phyloP scores from a whole-genome alignment of 2,113 vertebrate species.

The Lophochroa leadbeateri region DNA sequence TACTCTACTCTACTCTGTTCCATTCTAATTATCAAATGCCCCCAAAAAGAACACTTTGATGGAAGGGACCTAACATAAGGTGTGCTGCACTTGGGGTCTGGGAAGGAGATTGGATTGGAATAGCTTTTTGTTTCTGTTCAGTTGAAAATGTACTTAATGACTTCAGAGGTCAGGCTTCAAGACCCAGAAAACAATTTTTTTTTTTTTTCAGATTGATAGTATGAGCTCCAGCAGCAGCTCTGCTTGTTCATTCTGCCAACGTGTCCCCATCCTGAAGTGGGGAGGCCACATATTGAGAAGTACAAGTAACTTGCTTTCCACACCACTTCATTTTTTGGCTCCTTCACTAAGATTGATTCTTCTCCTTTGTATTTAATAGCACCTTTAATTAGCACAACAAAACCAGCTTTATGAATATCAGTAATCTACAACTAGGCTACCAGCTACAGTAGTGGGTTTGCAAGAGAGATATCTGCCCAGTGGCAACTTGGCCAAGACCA shows the following conservation, averaged over 20 bases:
- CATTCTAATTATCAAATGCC: background rate
- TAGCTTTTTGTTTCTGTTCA: background rate
- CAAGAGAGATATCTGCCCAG: background rate
- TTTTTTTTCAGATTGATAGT: background rate
- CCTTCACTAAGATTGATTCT: background rate
- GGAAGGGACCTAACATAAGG: background rate
- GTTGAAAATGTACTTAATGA: background rate
- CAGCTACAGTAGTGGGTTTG: background rate
- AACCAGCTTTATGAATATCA: background rate
- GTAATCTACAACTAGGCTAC: background rate
- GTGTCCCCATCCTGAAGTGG: fast-evolving
- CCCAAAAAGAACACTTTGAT: background rate
- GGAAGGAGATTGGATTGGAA: background rate
- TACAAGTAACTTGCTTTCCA: background rate
- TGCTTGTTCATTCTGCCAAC: background rate
- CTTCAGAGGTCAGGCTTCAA: background rate
- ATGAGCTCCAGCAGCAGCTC: background rate
- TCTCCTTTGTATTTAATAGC: background rate
- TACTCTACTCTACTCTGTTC: background rate
- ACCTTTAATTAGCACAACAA: background rate
- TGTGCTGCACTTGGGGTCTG: background rate
- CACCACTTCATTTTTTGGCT: background rate
- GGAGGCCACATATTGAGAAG: background rate
- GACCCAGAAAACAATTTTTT: background rate
- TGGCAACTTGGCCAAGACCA: background rate